Percentiles rank a stretch among this genome's conserved stretches.
phyloP scores from a whole-genome alignment of 2,888 invertebrate species.

The Tipula confusa region DNA sequence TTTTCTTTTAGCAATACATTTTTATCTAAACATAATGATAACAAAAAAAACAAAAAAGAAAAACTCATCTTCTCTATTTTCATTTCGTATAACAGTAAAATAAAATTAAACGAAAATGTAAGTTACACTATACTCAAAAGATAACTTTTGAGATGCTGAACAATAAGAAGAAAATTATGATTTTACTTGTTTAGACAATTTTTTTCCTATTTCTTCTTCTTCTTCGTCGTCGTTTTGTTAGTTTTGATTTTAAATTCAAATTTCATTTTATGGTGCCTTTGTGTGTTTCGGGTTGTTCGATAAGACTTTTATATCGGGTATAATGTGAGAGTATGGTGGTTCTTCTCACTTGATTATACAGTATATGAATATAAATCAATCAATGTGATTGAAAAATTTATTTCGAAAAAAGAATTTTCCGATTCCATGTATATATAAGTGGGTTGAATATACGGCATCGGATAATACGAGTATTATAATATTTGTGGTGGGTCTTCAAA shows the following conservation, averaged over 20 bases:
- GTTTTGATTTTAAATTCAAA: background rate
- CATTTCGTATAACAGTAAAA: background rate
- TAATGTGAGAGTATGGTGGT: background rate
- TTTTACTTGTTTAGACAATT: background rate
- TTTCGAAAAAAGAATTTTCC: background rate
- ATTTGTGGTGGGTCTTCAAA: background rate
- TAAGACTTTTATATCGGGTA: background rate
- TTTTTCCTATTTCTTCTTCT: too few relatives aligned
- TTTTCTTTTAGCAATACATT: background rate
- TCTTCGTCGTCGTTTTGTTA: background rate
- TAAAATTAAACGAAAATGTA: background rate
- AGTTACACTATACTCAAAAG: conserved; percentile 15
- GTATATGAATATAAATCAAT: background rate
- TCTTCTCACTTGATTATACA: background rate
- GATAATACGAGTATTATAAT: too few relatives aligned
- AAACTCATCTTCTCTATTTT: background rate
- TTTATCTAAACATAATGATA: background rate
- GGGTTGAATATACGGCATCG: background rate
- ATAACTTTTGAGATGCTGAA: too few relatives aligned
- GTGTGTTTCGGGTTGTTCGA: background rate
- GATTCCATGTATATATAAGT: background rate
- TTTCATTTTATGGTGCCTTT: background rate
- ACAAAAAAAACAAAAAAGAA: background rate
- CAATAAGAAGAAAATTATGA: background rate
- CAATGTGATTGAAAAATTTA: background rate